Base-by-base conservation (phyloP, 2,113 vertebrate species). In the Rhea americana region DNA sequence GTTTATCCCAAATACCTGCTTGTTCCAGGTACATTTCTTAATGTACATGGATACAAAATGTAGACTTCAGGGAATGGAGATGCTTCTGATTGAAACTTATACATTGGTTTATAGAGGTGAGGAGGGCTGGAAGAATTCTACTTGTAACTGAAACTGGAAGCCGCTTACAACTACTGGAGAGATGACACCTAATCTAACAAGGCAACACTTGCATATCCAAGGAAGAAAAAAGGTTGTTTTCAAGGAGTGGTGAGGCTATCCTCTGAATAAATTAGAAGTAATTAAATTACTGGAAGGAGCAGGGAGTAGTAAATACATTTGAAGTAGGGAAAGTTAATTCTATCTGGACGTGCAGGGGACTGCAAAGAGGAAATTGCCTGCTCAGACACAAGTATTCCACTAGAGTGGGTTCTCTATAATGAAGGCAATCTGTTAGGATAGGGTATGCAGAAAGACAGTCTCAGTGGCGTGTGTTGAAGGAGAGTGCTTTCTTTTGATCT, bases 151-250 rank as follows among this genome's bases (percentile, higher is more conserved):
- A 53, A 65, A 39, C 1, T 9, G 18, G 61, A 63, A 56, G 7
- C 35, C 51, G 53, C 45, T 85, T 62, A 18, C 45, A 80, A 16
- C 19, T 87, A 19, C 71, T 53, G 0, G 1, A 71, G 51, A 65
- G 25, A n/a, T 78, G 45, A 6, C 0, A 0, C 43, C 30, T 82
- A 25, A 16, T 65, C 58, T 72, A 50, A 79, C 14, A 1, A 19
- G 22, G 26, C 17, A 55, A 47, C 30, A 76, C 67, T 9, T 47
- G 2, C 20, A 1, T 83, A n/a, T 26, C 48, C 20, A 8, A 68
- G 30, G 25, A 83, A 72, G 24, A 16, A 58, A 63, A n/a, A 70
- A 55, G 62, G 53, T 88, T 88, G 41, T n/a, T 67, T 79, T 62
- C 61, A 79, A 73, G 20, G 47, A 83, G 53, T 65, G 30, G n/a